Evolutionary conservation across 2,113 vertebrate genomes (phyloP).

Genomic region (Myiozetetes cayanensis): DNA sequence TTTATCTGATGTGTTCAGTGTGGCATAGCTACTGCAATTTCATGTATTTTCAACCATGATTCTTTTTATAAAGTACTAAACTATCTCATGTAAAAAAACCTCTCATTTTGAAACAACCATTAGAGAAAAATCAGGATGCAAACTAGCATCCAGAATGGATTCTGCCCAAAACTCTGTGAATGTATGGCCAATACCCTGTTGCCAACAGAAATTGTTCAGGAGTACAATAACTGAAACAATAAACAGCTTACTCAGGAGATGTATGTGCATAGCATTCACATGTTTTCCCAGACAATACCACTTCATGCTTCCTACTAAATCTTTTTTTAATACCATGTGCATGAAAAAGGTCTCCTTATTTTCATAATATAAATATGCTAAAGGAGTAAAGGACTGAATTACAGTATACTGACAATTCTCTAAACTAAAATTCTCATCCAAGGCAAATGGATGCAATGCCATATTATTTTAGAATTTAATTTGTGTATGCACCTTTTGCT

Average conservation of each 20-base stretch:
- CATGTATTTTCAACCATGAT: background rate
- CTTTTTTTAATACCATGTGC: background rate
- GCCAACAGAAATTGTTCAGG: background rate
- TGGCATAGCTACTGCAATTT: background rate
- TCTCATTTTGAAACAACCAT: background rate
- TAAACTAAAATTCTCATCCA: background rate
- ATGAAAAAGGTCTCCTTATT: background rate
- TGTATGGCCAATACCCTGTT: background rate
- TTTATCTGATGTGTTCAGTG: slow-evolving; percentile 13
- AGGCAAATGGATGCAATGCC: background rate
- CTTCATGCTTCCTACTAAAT: background rate
- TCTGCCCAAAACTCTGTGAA: background rate
- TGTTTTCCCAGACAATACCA: background rate
- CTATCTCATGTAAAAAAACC: background rate
- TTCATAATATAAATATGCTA: background rate
- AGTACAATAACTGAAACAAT: background rate
- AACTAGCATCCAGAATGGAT: background rate
- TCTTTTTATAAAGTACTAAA: slow-evolving; percentile 12
- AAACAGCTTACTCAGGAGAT: background rate
- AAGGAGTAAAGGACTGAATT: background rate
- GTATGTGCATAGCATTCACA: background rate
- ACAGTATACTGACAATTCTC: background rate
- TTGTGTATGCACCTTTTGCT: background rate
- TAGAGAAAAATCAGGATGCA: background rate
- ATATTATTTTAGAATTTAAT: background rate